Evolutionary conservation across 2,113 vertebrate species (phyloP).

Genomic region (Globicephala melas): DNA sequence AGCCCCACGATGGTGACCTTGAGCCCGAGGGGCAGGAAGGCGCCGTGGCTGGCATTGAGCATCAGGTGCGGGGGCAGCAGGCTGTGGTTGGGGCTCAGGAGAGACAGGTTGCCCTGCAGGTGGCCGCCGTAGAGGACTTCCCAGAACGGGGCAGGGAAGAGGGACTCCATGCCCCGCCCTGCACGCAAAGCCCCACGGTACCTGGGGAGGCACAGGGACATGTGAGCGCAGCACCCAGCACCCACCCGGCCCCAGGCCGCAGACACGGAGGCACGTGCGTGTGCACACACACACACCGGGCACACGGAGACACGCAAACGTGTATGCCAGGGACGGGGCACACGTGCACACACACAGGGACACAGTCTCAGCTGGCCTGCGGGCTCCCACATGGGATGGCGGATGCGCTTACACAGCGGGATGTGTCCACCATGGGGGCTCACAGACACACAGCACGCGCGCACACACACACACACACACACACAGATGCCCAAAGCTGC

Average conservation of each 20-base stretch:
- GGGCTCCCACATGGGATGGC: not conserved
- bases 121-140: slow-evolving; percentile 82
- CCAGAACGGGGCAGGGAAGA: slow-evolving; percentile 84
- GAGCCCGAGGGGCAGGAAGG: slow-evolving; percentile 90
- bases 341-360: not conserved
- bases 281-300: no score
- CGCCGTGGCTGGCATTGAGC: slow-evolving; percentile 85
- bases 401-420: not conserved
- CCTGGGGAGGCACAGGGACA: slow-evolving; percentile 8
- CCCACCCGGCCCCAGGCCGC: not conserved
- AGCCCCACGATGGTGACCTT: slow-evolving; percentile 95
- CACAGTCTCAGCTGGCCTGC: not conserved
- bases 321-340: not conserved
- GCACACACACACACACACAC: not conserved
- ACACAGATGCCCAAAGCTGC: not conserved
- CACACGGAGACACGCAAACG: not conserved
- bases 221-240: not conserved
- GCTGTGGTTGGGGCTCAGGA: slow-evolving; percentile 84
- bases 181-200: not conserved
- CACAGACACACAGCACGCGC: not conserved
- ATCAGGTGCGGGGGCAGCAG: slow-evolving; percentile 78
- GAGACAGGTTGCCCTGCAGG: slow-evolving; percentile 86
- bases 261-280: no score
- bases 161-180: slow-evolving; percentile 85
- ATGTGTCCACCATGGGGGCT: not conserved